Evolutionary conservation across 2,888 invertebrate genomes (phyloP).

Genomic region (Agrypnus murinus): DNA sequence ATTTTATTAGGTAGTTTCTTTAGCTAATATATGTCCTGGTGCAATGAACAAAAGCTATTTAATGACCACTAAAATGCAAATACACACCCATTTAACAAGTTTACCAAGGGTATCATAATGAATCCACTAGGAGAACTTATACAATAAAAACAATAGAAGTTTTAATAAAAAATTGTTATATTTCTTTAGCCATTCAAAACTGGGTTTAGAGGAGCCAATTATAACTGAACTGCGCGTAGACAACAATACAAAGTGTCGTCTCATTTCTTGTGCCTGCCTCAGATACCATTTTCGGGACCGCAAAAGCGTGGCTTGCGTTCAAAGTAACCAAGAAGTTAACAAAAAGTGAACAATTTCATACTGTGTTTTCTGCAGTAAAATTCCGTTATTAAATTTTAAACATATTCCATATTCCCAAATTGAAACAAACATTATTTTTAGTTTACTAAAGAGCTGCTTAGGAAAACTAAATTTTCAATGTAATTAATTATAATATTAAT

Average conservation of each 20-base stretch:
- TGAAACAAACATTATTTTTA: no score
- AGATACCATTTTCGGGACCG: conserved; percentile 63
- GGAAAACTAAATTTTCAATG: no score
- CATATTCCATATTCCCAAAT: no score
- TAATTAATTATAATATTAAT: no score
- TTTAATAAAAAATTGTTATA: conserved; percentile 50
- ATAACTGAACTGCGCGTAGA: conserved; percentile 60
- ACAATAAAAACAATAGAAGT: conserved; percentile 20
- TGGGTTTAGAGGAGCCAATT: conserved; percentile 60
- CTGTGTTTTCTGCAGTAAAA: conserved; percentile 23
- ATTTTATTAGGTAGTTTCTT: conserved; percentile 33
- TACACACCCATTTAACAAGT: conserved; percentile 16
- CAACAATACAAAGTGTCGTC: conserved; percentile 62
- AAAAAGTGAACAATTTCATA: conserved; percentile 49
- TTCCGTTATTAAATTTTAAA: no score
- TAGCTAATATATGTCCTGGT: neutral
- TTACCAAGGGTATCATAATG: neutral
- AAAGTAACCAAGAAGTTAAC: conserved; percentile 46
- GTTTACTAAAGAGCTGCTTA: no score
- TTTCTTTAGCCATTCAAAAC: conserved; percentile 51
- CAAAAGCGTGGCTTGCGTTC: conserved; percentile 57
- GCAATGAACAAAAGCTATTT: conserved; percentile 30
- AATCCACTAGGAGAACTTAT: conserved; percentile 2
- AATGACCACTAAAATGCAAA: conserved; percentile 33
- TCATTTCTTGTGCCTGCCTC: conserved; percentile 61